phyloP scores from a whole-genome alignment of 2,888 invertebrate genomes.

The Branchipolynoe longqiensis region DNA sequence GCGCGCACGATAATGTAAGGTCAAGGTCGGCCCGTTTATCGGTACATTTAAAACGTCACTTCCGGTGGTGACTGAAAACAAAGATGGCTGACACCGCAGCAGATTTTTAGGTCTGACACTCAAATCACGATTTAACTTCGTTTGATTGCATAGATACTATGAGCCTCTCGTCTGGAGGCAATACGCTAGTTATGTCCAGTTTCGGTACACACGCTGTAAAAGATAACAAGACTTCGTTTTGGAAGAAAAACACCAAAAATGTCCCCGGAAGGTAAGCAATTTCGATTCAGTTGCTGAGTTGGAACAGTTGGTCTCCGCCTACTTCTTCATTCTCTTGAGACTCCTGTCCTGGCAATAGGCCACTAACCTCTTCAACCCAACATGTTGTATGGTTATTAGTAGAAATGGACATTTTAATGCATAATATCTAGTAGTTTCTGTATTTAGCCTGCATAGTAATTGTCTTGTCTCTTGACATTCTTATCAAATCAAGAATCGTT shows the following conservation, averaged over 20 bases:
- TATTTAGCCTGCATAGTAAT: neutral
- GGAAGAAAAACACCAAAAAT: constrained; percentile 60
- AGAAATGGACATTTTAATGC: neutral
- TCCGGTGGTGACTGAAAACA: constrained; percentile 58
- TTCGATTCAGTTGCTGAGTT: neutral
- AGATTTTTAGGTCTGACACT: constrained; percentile 35
- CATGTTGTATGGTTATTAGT: neutral
- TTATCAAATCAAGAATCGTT: too few species aligned
- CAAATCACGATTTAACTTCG: constrained; percentile 45
- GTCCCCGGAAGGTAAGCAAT: constrained; percentile 58
- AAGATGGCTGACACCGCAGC: constrained; percentile 61
- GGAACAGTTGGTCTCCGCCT: constrained; percentile 30
- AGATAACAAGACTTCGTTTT: constrained; percentile 57
- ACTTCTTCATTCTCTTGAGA: neutral
- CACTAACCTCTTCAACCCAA: neutral
- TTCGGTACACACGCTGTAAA: constrained; percentile 42
- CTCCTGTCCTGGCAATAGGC: neutral
- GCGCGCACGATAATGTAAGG: neutral
- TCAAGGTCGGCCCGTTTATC: constrained; percentile 2
- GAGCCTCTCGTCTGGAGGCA: constrained; percentile 58
- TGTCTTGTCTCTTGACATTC: too few species aligned
- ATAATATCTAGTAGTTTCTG: neutral
- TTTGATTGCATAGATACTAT: constrained; percentile 39
- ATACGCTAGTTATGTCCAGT: constrained; percentile 58
- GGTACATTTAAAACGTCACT: constrained; percentile 53